Evolutionary conservation across 2,797 vertebrate genomes (phyloP), one percentile per base, ranked within the genome.

Genomic region (Oreochromis grahami): DNA sequence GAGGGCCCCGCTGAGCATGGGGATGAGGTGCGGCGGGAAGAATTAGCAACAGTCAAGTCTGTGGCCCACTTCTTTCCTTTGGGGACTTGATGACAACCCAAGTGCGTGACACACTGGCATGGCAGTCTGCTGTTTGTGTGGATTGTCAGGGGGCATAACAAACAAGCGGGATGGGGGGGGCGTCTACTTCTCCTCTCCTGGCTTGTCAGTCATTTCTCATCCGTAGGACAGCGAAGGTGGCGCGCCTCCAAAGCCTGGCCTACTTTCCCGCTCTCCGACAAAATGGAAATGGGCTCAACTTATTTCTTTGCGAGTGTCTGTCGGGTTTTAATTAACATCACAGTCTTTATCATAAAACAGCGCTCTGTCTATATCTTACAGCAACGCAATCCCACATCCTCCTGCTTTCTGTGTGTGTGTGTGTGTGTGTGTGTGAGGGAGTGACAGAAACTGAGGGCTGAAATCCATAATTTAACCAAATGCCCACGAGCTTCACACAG

Each of bases 271-370:
- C 89, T 85, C 86, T 82, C 82, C 14, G 80, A 43, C 85, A 87
- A 88, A 93, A 93, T 93, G 89, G 91, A 94, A 95, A 95, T 92
- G 88, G 94, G 94, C 90, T 83, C 82, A 89, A 95, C 93, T 95
- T 92, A 86, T 93, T 95, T 94, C 91, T 88, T 76, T 83, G 84
- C 83, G 24, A 95, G 90, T 68, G 92, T 91, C 93, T 95, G 94
- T 95, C 94, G 91, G 93, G 92, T 95, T 96, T 94, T 95, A 96
- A 96, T 96, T 95, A 95, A 94, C 91, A 89, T 86, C 85, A 74
- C 91, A 84, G 88, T 77, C 19, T 72, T 84, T 45, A 86, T 87
- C 90, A 93, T 93, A 92, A 92, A 94, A 86, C 87, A 48, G 70
- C 81, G 10, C 91, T 91, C 85, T 93, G 92, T 94, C 91, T 94